These are phyloP conservation scores for Drosophila kurseongensis DNA, from an alignment of 1,140 invertebrate genomes.

Conservation along the genomic window DNA sequence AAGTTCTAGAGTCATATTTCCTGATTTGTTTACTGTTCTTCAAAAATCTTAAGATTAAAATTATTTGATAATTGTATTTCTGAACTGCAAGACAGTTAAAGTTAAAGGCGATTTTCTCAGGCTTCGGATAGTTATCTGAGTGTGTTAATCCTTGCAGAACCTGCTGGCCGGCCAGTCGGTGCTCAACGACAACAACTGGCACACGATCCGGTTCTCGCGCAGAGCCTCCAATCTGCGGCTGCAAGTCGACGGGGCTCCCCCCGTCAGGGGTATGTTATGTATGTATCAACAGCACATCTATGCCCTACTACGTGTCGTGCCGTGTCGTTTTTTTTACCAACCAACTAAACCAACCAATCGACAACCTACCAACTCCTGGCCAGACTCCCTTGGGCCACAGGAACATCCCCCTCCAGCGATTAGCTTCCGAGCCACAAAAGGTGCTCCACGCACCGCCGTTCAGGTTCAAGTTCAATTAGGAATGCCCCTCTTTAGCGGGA, in stretches of 20 bases:
- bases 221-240: constrained; percentile 93
- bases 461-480: constrained; percentile 57
- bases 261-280: constrained; percentile 92
- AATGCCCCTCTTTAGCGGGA: constrained; percentile 23
- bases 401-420: constrained; percentile 17
- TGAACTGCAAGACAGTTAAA: not conserved
- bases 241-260: constrained; percentile 92
- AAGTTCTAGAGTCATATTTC: too few relatives aligned
- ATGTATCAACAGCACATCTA: constrained; percentile 88
- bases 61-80: too few relatives aligned
- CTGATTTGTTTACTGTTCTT: too few relatives aligned
- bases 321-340: constrained; percentile 83
- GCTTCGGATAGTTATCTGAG: constrained; percentile 2
- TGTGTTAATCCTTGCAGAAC: constrained; percentile 86
- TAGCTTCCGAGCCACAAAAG: constrained; percentile 31
- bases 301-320: constrained; percentile 85
- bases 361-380: constrained; percentile 20
- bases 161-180: constrained; percentile 92
- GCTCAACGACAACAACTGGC: constrained; percentile 97
- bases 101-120: constrained; percentile 2
- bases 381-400: constrained; percentile 12
- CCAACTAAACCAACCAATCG: constrained; percentile 29
- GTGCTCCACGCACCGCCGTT: constrained; percentile 43
- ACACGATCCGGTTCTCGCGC: constrained; percentile 94
- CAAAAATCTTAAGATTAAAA: too few relatives aligned